phyloP scores from a whole-genome alignment of 1,140 invertebrate genomes.

The Drosophila nikananu region DNA sequence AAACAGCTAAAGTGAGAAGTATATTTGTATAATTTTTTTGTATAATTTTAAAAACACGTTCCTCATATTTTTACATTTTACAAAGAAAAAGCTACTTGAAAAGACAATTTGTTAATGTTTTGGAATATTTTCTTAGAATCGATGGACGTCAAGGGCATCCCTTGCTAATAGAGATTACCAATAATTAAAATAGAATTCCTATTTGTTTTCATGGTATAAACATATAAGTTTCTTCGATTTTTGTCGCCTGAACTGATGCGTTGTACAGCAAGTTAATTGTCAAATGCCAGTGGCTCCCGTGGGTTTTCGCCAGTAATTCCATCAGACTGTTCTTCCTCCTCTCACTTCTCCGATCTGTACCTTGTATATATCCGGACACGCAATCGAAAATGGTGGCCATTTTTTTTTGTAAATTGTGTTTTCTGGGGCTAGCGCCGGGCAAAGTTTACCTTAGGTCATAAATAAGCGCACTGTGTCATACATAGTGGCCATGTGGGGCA shows the following conservation, averaged over 20 bases:
- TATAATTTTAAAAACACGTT: neutral
- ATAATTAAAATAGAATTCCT: neutral
- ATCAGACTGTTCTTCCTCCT: constrained; percentile 10
- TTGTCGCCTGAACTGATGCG: constrained; percentile 29
- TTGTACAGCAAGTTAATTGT: constrained; percentile 39
- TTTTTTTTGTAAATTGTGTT: constrained; percentile 29
- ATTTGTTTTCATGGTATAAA: neutral
- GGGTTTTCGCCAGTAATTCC: constrained; percentile 34
- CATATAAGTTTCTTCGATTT: neutral
- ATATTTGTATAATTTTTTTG: neutral
- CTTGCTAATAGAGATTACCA: neutral
- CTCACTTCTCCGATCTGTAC: constrained; percentile 4
- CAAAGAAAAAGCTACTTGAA: no score
- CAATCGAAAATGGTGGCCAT: constrained; percentile 48
- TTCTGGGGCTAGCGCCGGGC: constrained; percentile 40
- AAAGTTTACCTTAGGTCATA: constrained; percentile 68
- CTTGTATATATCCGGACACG: constrained; percentile 17
- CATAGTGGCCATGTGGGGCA: constrained; percentile 61
- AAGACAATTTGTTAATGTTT: neutral
- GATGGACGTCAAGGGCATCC: constrained; percentile 1
- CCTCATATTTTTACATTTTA: neutral
- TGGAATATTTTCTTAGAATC: neutral
- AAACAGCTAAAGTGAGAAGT: neutral
- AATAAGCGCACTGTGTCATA: constrained; percentile 62
- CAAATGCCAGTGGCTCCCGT: constrained; percentile 32